Conservation (phyloP, 1,140 invertebrate species). For the Macrobrachium nipponense region DNA sequence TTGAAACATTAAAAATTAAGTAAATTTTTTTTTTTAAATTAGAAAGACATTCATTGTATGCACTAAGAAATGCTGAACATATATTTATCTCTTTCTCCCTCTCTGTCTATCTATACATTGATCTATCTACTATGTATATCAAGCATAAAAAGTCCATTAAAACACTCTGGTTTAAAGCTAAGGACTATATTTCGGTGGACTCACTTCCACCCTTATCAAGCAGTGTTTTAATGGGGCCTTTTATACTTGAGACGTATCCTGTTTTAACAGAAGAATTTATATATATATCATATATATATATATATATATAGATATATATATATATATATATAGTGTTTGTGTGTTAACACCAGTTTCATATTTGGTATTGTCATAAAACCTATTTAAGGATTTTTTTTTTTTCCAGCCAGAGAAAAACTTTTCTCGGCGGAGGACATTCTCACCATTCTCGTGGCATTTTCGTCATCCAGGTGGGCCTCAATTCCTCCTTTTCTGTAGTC, state of each 20-base stretch:
- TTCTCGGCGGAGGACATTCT: constrained; percentile 34
- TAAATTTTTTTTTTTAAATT: too few relatives aligned
- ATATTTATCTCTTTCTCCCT: neutral
- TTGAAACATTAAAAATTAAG: too few relatives aligned
- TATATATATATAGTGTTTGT: neutral
- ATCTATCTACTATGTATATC: too few relatives aligned
- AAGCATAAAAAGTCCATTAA: too few relatives aligned
- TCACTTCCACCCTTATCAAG: too few relatives aligned
- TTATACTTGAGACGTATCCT: too few relatives aligned
- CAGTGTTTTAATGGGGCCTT: too few relatives aligned
- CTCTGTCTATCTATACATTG: too few relatives aligned
- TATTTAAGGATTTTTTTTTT: neutral
- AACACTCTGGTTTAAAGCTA: too few relatives aligned
- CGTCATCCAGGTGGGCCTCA: constrained; percentile 8
- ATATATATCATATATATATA: neutral
- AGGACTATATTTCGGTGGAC: too few relatives aligned
- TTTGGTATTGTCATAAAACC: neutral
- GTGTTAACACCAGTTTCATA: neutral
- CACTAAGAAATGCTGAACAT: neutral
- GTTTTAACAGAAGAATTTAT: neutral
- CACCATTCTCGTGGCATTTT: constrained; percentile 32
- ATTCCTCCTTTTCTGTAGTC: neutral
- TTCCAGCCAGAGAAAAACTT: constrained; percentile 22
- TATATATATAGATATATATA: neutral
- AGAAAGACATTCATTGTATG: neutral